phyloP scores from a whole-genome alignment of 1,140 invertebrate species.

The Ips typographus region DNA sequence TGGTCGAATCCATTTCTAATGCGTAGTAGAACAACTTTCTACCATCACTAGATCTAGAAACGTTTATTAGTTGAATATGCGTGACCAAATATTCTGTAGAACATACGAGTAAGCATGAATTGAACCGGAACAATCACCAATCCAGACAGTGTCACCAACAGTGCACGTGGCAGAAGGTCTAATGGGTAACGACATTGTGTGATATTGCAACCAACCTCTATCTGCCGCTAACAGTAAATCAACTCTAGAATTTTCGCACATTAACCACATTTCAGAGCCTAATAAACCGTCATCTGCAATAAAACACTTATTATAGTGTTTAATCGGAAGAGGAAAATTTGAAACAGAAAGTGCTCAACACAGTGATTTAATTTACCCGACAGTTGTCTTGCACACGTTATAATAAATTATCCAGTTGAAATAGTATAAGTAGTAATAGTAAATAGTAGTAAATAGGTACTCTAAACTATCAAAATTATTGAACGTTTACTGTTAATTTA shows the following conservation, averaged over 20 bases:
- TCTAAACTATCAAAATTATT: not conserved
- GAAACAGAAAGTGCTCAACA: too few relatives aligned
- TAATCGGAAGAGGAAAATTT: too few relatives aligned
- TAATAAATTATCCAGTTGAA: too few relatives aligned
- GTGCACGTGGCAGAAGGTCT: conserved; percentile 67
- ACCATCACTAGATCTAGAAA: conserved; percentile 56
- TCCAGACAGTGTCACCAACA: conserved; percentile 75
- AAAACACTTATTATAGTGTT: not conserved
- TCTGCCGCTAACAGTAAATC: conserved; percentile 64
- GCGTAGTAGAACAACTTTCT: conserved; percentile 60
- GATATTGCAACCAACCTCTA: conserved; percentile 61
- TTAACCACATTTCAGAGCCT: conserved; percentile 69
- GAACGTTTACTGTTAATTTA: not conserved
- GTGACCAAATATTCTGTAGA: not conserved
- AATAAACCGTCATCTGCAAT: conserved; percentile 48
- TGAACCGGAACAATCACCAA: conserved; percentile 79
- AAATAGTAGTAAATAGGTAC: not conserved
- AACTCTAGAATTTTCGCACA: conserved; percentile 68
- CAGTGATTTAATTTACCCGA: too few relatives aligned
- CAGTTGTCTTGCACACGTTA: too few relatives aligned
- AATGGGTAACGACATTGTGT: conserved; percentile 57
- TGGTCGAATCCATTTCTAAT: conserved; percentile 57
- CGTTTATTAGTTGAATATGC: not conserved
- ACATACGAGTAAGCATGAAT: conserved; percentile 77
- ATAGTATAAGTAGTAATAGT: not conserved